Evolutionary conservation across 2,888 invertebrate species (phyloP), one percentile per base, ranked within the genome.

Genomic region (Plagodis pulveraria): DNA sequence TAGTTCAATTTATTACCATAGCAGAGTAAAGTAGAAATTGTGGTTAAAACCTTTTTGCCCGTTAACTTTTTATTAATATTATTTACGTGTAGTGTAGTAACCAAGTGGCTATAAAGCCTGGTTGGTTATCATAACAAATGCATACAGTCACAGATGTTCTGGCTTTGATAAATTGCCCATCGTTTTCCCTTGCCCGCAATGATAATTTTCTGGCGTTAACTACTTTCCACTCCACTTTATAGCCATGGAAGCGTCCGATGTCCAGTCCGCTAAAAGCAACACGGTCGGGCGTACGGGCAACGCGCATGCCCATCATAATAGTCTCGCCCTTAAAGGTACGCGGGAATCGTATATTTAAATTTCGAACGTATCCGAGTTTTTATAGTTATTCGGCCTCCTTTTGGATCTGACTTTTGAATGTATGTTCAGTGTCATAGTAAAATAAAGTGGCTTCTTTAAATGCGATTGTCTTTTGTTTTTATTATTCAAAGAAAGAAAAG

Each of bases 251-350:
- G 81, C 83, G 78, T 80, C 74, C 72, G 69, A 71, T 77, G 82
- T 80, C 87, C 90, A 90, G 90, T 90, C 82, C 80, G 78, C 76
- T 81, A 74, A 83, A 84, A 83, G 87, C 90, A 83, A 75, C 83
- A 80, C 82, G 76, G 78, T 71, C 76, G 81, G 75, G 69, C 80
- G 79, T 78, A 82, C 74, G 80, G 77, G 72, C 78, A 65, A 73
- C 73, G 77, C 73, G 80, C 76, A 76, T 74, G 76, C 75, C 43
- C 59, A 42, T 9, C 32, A 68, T 67, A 71, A 67, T 67, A 71
- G 67, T 67, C 6, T 61, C 65, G 76, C 78, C 81, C 78, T 78
- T 74, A 69, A 48, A 63, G 67, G 58, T 67, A 71, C 73, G 72
- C 72, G 76, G 59, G 61, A 65, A 61, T 59, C 33, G 36, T 7